phyloP scores from a whole-genome alignment of 2,888 invertebrate species.

The Synanthedon formicaeformis region DNA sequence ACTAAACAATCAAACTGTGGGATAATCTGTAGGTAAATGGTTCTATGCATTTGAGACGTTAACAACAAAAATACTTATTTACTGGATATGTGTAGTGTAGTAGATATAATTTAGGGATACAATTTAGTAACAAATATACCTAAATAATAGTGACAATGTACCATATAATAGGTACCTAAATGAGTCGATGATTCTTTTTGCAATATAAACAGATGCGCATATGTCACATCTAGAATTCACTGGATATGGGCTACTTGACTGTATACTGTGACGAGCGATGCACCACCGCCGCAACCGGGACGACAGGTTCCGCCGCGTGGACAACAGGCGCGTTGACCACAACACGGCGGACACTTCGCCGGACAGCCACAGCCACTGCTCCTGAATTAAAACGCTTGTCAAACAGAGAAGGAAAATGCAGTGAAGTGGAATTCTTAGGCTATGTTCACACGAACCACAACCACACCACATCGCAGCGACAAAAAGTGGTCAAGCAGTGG shows the following conservation, averaged over 20 bases:
- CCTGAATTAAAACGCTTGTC: not conserved
- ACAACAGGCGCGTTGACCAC: not conserved
- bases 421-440: not conserved
- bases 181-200: not conserved
- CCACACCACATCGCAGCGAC: too few relatives aligned
- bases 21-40: too few relatives aligned
- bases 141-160: too few relatives aligned
- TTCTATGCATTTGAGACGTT: too few relatives aligned
- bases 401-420: not conserved
- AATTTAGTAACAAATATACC: too few relatives aligned
- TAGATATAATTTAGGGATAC: too few relatives aligned
- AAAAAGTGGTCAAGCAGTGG: too few relatives aligned
- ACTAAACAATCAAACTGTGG: too few relatives aligned
- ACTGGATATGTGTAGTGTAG: too few relatives aligned
- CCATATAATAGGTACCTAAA: not conserved
- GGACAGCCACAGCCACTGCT: not conserved
- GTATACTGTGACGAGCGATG: slow-evolving; percentile 65
- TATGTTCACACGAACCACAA: too few relatives aligned
- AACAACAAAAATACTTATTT: too few relatives aligned
- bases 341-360: not conserved
- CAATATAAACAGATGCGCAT: not conserved
- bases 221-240: slow-evolving; percentile 23
- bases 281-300: slow-evolving; percentile 32
- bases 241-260: slow-evolving; percentile 69
- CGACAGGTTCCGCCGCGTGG: slow-evolving; percentile 20